Base-by-base conservation (phyloP, 2,113 vertebrate genomes). In the Menidia beryllina region DNA sequence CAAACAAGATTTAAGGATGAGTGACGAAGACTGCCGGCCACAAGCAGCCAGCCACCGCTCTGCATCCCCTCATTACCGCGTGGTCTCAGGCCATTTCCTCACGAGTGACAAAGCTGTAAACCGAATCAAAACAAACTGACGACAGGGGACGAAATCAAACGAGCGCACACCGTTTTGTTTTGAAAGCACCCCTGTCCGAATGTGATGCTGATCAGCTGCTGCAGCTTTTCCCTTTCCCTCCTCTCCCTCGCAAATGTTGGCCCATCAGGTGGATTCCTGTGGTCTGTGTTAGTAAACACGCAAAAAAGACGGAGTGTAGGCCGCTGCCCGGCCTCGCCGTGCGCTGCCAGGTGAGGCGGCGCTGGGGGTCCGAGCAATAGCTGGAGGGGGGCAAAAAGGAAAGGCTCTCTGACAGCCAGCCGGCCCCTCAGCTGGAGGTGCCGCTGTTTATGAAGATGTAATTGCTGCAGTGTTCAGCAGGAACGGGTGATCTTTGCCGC, bases 231-330 rank as follows among this genome's bases (percentile, higher is more conserved):
- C 7, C 13, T 61, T 52, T 38, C 20, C 54, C 39, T 45, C 21
- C 45, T 69, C 57, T 54, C 30, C 14, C 26, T 36, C 7, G 38
- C 67, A 19, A 39, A 49, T 72, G 65, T 61, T 83, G 87, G 84
- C 81, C 54, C 77, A 26, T 64, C 76, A 75, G 77, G 67, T 79
- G 75, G 81, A 90, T 92, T 91, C 88, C 77, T 89, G 88, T 27
- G 81, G 88, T 72, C 30, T 47, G 57, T 86, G 82, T 88, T 92
- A 79, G 83, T 84, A 88, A 88, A 90, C 81, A 89, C 3, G 15
- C 17, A 20, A 65, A 71, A 64, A 77, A 71, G n/a, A 77, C 75
- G 65, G 78, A 60, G 25, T 41, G 68, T 38, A 10, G 38, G 74
- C 50, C n/a, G 69, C 64, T 74, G 81, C 53, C 66, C 51, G 23